These are phyloP conservation scores for Troides oblongomaculatus DNA, from an alignment of 2,888 invertebrate species.

Conservation along the genomic window DNA sequence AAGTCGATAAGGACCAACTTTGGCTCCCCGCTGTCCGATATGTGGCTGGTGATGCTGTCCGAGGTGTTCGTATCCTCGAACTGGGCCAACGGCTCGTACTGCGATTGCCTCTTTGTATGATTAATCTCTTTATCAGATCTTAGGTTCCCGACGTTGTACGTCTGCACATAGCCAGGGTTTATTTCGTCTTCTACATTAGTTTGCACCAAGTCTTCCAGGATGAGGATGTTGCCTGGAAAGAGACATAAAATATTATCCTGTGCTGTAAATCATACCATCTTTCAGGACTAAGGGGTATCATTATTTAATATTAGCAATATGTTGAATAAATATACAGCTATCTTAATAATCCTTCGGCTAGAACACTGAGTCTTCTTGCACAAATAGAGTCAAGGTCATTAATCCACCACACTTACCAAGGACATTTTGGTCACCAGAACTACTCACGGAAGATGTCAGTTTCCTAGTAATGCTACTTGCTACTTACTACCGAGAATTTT, in stretches of 20 bases:
- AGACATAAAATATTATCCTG: not conserved
- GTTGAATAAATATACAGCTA: too few relatives aligned
- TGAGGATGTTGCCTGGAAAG: slow-evolving; percentile 76
- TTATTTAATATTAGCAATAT: too few relatives aligned
- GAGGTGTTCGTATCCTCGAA: slow-evolving; percentile 60
- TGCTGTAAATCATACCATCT: too few relatives aligned
- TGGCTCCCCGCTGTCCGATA: slow-evolving; percentile 74
- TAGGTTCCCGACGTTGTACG: slow-evolving; percentile 35
- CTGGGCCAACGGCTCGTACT: slow-evolving; percentile 35
- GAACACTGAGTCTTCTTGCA: too few relatives aligned
- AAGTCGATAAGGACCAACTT: slow-evolving; percentile 92
- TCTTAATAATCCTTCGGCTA: too few relatives aligned
- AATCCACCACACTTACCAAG: too few relatives aligned
- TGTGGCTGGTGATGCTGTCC: slow-evolving; percentile 56
- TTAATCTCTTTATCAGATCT: slow-evolving; percentile 39
- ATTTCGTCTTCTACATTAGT: slow-evolving; percentile 45
- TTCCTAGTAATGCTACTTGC: too few relatives aligned
- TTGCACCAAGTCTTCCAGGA: slow-evolving; percentile 61
- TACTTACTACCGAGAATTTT: too few relatives aligned
- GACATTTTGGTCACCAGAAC: too few relatives aligned
- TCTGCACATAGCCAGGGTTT: slow-evolving; percentile 42
- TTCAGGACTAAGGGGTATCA: too few relatives aligned
- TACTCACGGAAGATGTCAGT: too few relatives aligned
- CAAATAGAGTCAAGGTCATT: too few relatives aligned
- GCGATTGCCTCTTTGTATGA: slow-evolving; percentile 29